Percentiles rank a stretch among this genome's conserved stretches.
These are phyloP conservation scores for Argynnis bischoffii DNA, from an alignment of 2,888 invertebrate genomes.

Conservation along the genomic window DNA sequence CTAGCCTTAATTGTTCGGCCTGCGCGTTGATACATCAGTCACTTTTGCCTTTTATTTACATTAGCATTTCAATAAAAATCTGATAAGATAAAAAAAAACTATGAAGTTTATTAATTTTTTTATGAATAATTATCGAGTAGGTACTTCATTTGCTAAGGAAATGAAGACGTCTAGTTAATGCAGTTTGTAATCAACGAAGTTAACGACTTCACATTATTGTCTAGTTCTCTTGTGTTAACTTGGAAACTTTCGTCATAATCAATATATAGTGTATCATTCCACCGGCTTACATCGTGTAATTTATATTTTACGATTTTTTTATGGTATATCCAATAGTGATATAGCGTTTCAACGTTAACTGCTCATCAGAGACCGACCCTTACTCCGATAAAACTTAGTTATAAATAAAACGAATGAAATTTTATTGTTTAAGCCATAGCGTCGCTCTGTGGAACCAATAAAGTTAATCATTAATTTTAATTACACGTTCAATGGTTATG, in stretches of 20 bases:
- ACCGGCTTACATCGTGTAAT: slow-evolving; percentile 18
- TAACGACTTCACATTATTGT: slow-evolving; percentile 28
- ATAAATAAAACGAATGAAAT: slow-evolving; percentile 14
- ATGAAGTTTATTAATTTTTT: too few species aligned
- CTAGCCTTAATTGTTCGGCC: too few species aligned
- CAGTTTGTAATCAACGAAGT: slow-evolving; percentile 21
- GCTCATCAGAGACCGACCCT: slow-evolving; percentile 28
- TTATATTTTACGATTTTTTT: slow-evolving; percentile 30
- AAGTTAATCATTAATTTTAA: slow-evolving; percentile 15
- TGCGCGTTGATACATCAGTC: too few species aligned
- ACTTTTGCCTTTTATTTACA: too few species aligned
- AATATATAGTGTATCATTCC: slow-evolving; percentile 19
- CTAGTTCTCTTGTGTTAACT: slow-evolving; percentile 11
- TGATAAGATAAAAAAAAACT: too few species aligned
- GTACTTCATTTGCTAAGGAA: slow-evolving; percentile 15
- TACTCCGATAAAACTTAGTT: slow-evolving; percentile 14
- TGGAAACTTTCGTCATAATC: slow-evolving; percentile 17
- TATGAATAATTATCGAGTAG: neutral
- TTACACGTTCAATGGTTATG: slow-evolving; percentile 1
- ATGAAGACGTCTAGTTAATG: slow-evolving; percentile 16
- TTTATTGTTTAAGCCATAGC: slow-evolving; percentile 15
- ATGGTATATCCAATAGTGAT: slow-evolving; percentile 25
- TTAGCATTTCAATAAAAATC: too few species aligned
- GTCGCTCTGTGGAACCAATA: slow-evolving; percentile 8
- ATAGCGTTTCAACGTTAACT: slow-evolving; percentile 24